Evolutionary conservation across 2,888 invertebrate genomes (phyloP).

Genomic region (Hypolimnas misippus): DNA sequence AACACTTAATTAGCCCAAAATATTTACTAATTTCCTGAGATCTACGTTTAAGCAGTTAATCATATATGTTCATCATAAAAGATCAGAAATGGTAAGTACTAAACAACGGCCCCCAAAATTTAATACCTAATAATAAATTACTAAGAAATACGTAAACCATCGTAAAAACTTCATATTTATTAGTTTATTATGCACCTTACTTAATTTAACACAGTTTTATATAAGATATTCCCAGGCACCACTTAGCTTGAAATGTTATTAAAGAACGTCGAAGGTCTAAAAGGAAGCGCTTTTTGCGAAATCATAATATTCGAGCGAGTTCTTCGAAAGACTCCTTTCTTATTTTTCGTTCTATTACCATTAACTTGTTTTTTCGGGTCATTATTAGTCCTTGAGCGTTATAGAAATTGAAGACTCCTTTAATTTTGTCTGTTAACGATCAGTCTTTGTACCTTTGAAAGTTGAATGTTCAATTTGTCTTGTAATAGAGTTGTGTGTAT

Average conservation of each 20-base stretch:
- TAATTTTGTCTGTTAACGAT: neutral
- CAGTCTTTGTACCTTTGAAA: neutral
- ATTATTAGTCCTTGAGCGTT: neutral
- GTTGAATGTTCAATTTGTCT: neutral
- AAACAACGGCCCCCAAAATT: no score
- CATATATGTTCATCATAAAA: no score
- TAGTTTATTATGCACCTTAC: no score
- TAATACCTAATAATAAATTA: no score
- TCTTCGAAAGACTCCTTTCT: neutral
- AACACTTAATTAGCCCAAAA: no score
- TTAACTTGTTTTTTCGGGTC: neutral
- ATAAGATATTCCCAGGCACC: neutral
- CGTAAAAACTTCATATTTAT: no score
- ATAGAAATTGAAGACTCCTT: neutral
- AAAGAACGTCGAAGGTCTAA: neutral
- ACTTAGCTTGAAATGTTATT: neutral
- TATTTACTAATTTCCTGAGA: no score
- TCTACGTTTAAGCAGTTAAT: no score
- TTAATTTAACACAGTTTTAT: neutral
- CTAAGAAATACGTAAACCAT: no score
- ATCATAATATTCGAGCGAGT: neutral
- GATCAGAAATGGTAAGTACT: no score
- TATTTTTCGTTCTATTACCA: neutral
- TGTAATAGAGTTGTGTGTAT: no score
- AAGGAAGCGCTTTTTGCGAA: neutral